Evolutionary conservation across 1,140 invertebrate species (phyloP).

Genomic region (Brachionus sp.): DNA sequence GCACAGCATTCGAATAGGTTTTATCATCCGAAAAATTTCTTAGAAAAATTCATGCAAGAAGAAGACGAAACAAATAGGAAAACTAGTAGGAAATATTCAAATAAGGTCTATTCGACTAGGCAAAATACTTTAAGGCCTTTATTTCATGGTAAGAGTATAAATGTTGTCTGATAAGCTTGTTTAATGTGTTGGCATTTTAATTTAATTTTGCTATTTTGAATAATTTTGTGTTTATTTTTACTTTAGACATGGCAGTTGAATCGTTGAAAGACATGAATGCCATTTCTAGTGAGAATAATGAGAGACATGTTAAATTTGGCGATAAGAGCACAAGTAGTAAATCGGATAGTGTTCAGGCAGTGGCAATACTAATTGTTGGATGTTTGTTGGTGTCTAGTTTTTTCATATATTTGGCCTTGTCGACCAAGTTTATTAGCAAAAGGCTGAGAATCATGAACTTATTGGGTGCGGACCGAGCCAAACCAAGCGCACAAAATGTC

Average conservation of each 20-base stretch:
- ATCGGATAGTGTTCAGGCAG: background rate
- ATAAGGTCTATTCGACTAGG: background rate
- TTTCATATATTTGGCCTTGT: slow-evolving; percentile 1
- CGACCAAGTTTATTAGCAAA: slow-evolving; percentile 17
- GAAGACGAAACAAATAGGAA: background rate
- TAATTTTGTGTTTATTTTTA: background rate
- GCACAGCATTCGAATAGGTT: background rate
- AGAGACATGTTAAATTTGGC: background rate
- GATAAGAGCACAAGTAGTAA: no score
- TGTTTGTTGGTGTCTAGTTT: background rate
- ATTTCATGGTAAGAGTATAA: background rate
- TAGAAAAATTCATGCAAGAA: background rate
- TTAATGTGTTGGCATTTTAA: background rate
- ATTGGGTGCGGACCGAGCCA: background rate
- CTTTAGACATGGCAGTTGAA: background rate
- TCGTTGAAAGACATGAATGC: background rate
- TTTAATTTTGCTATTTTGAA: no score
- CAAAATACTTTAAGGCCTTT: background rate
- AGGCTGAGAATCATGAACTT: background rate
- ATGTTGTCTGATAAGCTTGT: background rate
- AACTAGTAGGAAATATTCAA: background rate
- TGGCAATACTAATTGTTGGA: slow-evolving; percentile 5
- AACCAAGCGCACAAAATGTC: background rate
- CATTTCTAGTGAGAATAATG: background rate
- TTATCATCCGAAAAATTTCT: slow-evolving; percentile 1